A percentile compares a stretch with the other conserved stretches of the same genome.
phyloP scores from a whole-genome alignment of 1,140 invertebrate species.

The Neodiprion fabricii region DNA sequence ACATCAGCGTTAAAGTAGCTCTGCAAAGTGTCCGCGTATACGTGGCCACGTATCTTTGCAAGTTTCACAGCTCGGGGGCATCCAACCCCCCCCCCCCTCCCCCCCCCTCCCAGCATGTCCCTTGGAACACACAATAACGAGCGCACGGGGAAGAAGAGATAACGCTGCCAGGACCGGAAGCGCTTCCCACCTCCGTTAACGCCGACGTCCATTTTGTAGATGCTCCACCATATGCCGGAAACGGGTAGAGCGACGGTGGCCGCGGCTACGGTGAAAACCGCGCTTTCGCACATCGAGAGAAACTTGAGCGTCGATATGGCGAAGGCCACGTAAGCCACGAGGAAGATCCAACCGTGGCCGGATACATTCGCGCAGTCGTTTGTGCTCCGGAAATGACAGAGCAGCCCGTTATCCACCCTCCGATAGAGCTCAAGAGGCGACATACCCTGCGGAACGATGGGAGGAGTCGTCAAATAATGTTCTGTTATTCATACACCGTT shows the following conservation, averaged over 20 bases:
- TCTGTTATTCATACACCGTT: background rate
- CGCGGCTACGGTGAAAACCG: slow-evolving; percentile 65
- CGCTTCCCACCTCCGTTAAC: slow-evolving; percentile 41
- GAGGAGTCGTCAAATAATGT: slow-evolving; percentile 1
- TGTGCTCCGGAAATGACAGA: slow-evolving; percentile 45
- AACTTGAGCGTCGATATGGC: slow-evolving; percentile 60
- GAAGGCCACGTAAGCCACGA: slow-evolving; percentile 59
- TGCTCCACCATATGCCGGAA: slow-evolving; percentile 68
- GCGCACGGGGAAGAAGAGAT: background rate
- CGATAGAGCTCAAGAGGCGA: slow-evolving; percentile 44
- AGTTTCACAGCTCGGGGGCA: too few species aligned
- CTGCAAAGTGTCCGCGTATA: too few species aligned
- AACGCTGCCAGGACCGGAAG: background rate
- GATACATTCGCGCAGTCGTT: slow-evolving; percentile 53
- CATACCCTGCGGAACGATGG: slow-evolving; percentile 34
- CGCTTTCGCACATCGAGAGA: slow-evolving; percentile 64
- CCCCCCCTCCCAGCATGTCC: too few species aligned
- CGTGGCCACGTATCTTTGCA: too few species aligned
- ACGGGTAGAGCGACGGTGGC: slow-evolving; percentile 63
- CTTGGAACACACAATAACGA: too few species aligned
- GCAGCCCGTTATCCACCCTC: slow-evolving; percentile 43
- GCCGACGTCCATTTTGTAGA: slow-evolving; percentile 60
- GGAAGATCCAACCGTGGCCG: slow-evolving; percentile 61
- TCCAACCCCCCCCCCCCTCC: too few species aligned
- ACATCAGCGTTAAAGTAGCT: too few species aligned